Evolutionary conservation across 2,113 vertebrate species (phyloP), one percentile per base, ranked within the genome.

Genomic region (Cairina moschata): DNA sequence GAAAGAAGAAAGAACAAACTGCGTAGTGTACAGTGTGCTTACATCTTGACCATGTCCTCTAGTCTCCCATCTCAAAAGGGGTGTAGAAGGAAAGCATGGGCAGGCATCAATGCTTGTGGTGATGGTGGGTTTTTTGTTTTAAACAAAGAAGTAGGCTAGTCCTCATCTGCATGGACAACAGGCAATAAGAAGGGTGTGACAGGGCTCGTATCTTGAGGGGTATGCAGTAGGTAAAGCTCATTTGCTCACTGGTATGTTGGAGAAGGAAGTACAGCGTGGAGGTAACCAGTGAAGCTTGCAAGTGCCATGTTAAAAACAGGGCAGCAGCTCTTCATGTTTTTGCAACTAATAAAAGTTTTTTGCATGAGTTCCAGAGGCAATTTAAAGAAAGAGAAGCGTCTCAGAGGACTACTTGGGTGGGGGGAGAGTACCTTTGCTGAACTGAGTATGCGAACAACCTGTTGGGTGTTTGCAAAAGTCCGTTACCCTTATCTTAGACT

Each of bases 1-100:
- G 40, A 73, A 74, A 65, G 15, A 54, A 84, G 23, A 16, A 20
- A 40, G 17, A 81, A 66, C 32, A 3, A 91, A 46, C 5, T 17
- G 8, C 3, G 6, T 40, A 40, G 20, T 11, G 46, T 48, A 22
- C 11, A 22, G 20, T 13, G 56, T 0, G 0, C 6, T 25, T 34
- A 4, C 1, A 13, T 60, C 75, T 55, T 68, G 48, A 17, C 23
- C 3, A 0, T 17, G 46, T 20, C 1, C 4, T 58, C 40, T 83
- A 17, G 11, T 55, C n/a, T 13, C 1, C 21, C 17, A 20, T 14
- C n/a, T 50, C 55, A 40, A 46, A 69, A 65, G 7, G 6, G 2
- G 3, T 26, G 1, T 4, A 16, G 21, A 50, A 80, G 29, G 14
- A 54, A 83, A 23, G 11, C 10, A 32, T 13, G 29, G n/a, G 10